Evolutionary conservation across 1,140 invertebrate species (phyloP), one percentile per base, ranked within the genome.

Genomic region (Chironomus tepperi): DNA sequence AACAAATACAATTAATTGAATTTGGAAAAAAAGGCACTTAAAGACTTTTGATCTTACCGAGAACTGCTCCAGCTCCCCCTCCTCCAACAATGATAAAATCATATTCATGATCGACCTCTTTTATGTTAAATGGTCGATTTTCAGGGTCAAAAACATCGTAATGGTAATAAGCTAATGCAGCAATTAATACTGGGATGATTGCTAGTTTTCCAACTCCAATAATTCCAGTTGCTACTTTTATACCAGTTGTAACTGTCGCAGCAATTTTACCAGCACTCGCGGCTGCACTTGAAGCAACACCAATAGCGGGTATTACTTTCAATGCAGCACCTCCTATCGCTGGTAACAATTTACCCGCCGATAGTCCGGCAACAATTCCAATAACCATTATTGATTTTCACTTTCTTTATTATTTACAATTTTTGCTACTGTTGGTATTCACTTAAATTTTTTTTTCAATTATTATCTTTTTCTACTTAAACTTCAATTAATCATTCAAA

Each of bases 61-160:
- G 75, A 0, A 97, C 94, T 1, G 90, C 87, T 5, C 96, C 96
- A 2, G 94, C 94, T 0, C 94, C 94, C 0, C 96, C 96, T 7
- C 87, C 90, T 0, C 93, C 93, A 0, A 95, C 84, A 0, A 93
- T 86, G 0, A 95, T 84, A 75, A 94, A 94, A 78, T 94, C 93
- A 77, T 95, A 95, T 73, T 90, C 88, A 7, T 85, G 80, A 8
- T 86, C 83, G 0, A 92, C 81, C 21, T 87, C 82, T 70, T 85
- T 86, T 65, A 89, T 87, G 79, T 88, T 88, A 24, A 92, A 89
- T 0, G 92, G 91, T 74, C 91, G 85, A 78, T 89, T 92, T 81
- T 95, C 93, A 0, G 93, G 93, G 80, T 95, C 93, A 78, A 93
- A 89, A 1, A 92, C 83, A 76, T 94, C 92, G 79, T 95, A 95